Evolutionary conservation across 2,113 vertebrate species (phyloP).

Genomic region (Aspiorhynchus laticeps): DNA sequence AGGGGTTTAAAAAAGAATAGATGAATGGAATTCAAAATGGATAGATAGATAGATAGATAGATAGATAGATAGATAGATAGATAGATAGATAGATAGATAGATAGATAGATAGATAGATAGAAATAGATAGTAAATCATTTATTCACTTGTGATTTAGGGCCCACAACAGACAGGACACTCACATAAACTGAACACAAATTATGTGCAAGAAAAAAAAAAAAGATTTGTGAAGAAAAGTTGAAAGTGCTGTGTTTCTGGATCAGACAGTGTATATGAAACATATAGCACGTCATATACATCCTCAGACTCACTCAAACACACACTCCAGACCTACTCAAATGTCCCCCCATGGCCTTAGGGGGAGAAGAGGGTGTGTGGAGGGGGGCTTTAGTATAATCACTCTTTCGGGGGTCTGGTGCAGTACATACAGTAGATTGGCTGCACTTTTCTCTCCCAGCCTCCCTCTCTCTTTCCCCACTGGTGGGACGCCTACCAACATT

Average conservation of each 20-base stretch:
- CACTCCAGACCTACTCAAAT: conserved; percentile 67
- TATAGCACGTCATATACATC: background rate
- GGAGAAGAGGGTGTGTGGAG: conserved; percentile 46
- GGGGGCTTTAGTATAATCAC: conserved; percentile 74
- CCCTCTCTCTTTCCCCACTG: conserved; percentile 35
- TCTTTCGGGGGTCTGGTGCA: conserved; percentile 75
- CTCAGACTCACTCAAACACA: conserved; percentile 57
- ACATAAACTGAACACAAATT: background rate
- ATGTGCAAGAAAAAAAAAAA: background rate
- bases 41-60: conserved; percentile 17
- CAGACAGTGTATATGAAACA: conserved; percentile 40
- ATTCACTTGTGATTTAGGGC: background rate
- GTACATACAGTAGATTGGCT: conserved; percentile 60
- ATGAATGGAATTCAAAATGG: conserved; percentile 53
- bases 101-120: conserved; percentile 26
- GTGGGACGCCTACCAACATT: conserved; percentile 46
- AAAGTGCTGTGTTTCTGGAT: background rate
- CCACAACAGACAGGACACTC: background rate
- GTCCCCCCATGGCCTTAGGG: conserved; percentile 73
- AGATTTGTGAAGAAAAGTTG: background rate
- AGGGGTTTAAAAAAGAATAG: background rate
- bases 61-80: conserved; percentile 25
- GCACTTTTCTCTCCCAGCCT: conserved; percentile 44
- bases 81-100: conserved; percentile 52
- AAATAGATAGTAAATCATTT: background rate